phyloP scores from a whole-genome alignment of 2,888 invertebrate species.

The Acanthacorydalis orientalis region DNA sequence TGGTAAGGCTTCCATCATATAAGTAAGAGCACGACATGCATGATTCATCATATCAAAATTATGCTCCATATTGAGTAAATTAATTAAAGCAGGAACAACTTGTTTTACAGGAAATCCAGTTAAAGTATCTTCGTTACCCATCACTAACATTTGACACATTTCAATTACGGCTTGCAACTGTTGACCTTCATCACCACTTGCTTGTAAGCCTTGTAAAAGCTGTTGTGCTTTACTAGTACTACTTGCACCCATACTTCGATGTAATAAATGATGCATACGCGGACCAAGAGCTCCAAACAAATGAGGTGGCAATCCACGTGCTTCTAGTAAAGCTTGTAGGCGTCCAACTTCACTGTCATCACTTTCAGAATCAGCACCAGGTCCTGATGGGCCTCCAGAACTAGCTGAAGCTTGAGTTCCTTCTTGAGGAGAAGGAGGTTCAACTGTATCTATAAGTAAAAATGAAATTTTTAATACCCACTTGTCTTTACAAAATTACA shows the following conservation, averaged over 20 bases:
- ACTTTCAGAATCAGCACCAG: slow-evolving; percentile 49
- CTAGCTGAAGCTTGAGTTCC: slow-evolving; percentile 23
- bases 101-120: slow-evolving; percentile 98
- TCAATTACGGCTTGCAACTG: slow-evolving; percentile 89
- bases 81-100: slow-evolving; percentile 89
- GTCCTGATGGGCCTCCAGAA: slow-evolving; percentile 20
- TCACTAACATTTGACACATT: slow-evolving; percentile 96
- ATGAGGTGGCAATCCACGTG: slow-evolving; percentile 90
- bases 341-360: slow-evolving; percentile 94
- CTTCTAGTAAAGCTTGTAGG: slow-evolving; percentile 84
- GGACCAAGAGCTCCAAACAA: slow-evolving; percentile 90
- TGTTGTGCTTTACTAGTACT: slow-evolving; percentile 87
- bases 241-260: slow-evolving; percentile 82
- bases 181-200: slow-evolving; percentile 86
- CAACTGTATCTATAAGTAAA: slow-evolving; percentile 20
- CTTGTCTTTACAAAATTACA: too few relatives aligned
- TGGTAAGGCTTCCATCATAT: slow-evolving; percentile 98
- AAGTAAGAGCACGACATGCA: slow-evolving; percentile 93
- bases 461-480: too few relatives aligned
- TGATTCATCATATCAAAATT: slow-evolving; percentile 99
- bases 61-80: slow-evolving; percentile 86
- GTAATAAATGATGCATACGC: slow-evolving; percentile 88
- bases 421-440: slow-evolving; percentile 25
- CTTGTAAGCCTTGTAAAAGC: slow-evolving; percentile 77
- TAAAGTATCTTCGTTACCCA: slow-evolving; percentile 97